Percentiles rank a stretch among this genome's conserved stretches.
phyloP scores from a whole-genome alignment of 2,113 vertebrate genomes.

The Rhinoderma darwinii region DNA sequence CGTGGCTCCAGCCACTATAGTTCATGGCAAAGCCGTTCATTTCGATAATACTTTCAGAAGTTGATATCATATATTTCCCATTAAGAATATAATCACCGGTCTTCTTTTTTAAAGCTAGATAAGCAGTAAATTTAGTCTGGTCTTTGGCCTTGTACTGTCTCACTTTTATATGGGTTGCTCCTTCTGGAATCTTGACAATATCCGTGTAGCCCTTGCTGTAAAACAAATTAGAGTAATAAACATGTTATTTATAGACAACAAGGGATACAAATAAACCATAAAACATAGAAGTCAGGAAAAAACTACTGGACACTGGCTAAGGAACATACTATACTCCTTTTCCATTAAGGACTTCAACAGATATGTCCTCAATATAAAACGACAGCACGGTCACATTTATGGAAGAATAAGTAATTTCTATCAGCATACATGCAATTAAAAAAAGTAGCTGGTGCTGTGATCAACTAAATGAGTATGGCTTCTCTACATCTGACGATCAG shows the following conservation, averaged over 20 bases:
- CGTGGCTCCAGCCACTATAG: slow-evolving; percentile 97
- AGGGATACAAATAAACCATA: neutral
- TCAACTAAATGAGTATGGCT: too few species aligned
- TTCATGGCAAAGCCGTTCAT: slow-evolving; percentile 93
- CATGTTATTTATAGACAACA: slow-evolving; percentile 22
- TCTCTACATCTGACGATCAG: too few species aligned
- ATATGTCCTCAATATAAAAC: too few species aligned
- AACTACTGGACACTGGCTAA: neutral
- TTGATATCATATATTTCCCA: slow-evolving; percentile 98
- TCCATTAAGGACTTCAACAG: neutral
- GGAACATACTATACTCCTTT: neutral
- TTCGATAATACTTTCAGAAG: slow-evolving; percentile 91
- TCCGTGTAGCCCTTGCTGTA: slow-evolving; percentile 96
- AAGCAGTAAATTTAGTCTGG: slow-evolving; percentile 89
- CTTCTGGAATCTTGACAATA: slow-evolving; percentile 90
- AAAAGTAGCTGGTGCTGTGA: too few species aligned
- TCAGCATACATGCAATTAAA: too few species aligned
- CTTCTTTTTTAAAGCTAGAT: slow-evolving; percentile 89
- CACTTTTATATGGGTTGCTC: slow-evolving; percentile 94
- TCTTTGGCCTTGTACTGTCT: slow-evolving; percentile 94
- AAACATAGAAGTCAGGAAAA: neutral
- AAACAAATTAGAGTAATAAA: slow-evolving; percentile 3
- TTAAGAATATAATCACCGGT: slow-evolving; percentile 91
- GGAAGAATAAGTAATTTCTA: too few species aligned
- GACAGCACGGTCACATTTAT: too few species aligned